Conservation (phyloP, 2,888 invertebrate genomes). For the Luffia ferchaultella region DNA sequence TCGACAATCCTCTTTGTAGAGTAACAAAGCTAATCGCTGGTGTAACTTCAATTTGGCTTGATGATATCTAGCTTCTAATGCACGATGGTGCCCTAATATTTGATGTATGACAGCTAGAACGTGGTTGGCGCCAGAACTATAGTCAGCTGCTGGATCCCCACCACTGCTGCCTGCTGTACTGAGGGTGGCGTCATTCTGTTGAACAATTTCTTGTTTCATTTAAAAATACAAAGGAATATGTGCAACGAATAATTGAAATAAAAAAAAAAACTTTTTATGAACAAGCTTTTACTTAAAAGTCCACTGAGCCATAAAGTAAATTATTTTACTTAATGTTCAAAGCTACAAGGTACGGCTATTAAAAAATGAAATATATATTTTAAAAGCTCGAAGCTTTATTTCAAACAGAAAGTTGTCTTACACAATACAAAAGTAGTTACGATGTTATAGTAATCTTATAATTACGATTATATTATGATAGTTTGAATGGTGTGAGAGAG, state of each 20-base stretch:
- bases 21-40: slow-evolving; percentile 87
- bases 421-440: too few species aligned
- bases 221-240: not conserved
- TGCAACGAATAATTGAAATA: not conserved
- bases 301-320: too few species aligned
- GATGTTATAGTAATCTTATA: too few species aligned
- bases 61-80: slow-evolving; percentile 94
- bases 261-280: too few species aligned
- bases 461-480: too few species aligned
- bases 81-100: slow-evolving; percentile 93
- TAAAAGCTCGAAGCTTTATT: too few species aligned
- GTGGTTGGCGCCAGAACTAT: slow-evolving; percentile 96
- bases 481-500: too few species aligned
- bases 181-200: slow-evolving; percentile 50
- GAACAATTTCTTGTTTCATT: slow-evolving; percentile 2
- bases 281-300: too few species aligned
- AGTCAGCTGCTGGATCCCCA: slow-evolving; percentile 92
- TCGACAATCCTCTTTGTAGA: slow-evolving; percentile 97
- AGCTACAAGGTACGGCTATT: too few species aligned
- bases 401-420: too few species aligned
- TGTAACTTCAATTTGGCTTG: slow-evolving; percentile 94
- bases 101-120: slow-evolving; percentile 96
- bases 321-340: too few species aligned
- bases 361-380: too few species aligned
- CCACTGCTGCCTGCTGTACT: slow-evolving; percentile 70